Conservation (phyloP, 2,113 vertebrate genomes). For the Ginglymostoma cirratum region DNA sequence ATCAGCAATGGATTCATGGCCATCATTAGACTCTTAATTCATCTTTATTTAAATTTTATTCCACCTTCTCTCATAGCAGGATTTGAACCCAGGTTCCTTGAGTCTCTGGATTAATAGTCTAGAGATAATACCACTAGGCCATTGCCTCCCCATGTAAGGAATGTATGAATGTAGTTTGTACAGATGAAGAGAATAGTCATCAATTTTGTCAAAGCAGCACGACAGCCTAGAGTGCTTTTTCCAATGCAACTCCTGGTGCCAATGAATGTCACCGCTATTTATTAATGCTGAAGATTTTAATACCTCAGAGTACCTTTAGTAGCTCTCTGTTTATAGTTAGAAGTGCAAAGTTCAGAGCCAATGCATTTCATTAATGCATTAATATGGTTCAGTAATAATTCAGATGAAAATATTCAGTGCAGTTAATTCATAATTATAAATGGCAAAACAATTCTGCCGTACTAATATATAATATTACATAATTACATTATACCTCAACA, state of each 20-base stretch:
- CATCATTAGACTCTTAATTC: no score
- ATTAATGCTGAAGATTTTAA: background rate
- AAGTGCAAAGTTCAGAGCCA: background rate
- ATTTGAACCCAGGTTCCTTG: no score
- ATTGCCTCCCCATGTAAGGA: background rate
- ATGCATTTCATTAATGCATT: background rate
- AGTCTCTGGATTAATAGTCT: no score
- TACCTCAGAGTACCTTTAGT: background rate
- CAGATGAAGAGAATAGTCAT: background rate
- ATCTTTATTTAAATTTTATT: no score
- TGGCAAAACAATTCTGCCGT: background rate
- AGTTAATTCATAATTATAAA: constrained; percentile 13
- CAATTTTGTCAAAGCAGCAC: background rate
- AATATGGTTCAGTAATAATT: background rate
- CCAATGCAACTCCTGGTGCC: background rate
- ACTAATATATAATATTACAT: background rate
- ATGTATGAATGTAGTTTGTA: background rate
- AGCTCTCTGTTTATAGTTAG: background rate
- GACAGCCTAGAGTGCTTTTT: background rate
- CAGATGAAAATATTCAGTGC: background rate
- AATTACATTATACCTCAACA: background rate
- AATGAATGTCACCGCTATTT: background rate
- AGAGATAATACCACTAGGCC: no score
- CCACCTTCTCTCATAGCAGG: no score
- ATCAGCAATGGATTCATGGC: no score